Percentiles rank a stretch among this genome's conserved stretches.
These are phyloP conservation scores for Cloeon dipterum DNA, from an alignment of 2,888 invertebrate species.

Conservation along the genomic window DNA sequence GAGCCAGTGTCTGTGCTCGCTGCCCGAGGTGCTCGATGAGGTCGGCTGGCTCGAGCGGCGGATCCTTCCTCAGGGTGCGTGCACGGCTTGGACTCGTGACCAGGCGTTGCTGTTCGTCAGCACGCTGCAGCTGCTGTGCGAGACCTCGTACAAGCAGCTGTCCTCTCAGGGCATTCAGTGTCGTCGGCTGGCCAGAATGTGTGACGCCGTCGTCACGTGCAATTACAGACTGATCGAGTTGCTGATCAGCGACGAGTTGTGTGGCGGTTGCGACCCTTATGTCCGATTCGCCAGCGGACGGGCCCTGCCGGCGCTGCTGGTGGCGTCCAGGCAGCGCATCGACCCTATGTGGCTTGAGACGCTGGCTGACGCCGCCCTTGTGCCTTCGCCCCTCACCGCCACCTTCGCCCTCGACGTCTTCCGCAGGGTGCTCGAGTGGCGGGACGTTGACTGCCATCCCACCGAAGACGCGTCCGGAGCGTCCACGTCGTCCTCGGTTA, in stretches of 20 bases:
- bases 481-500: conserved; percentile 3
- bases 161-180: conserved; percentile 53
- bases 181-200: conserved; percentile 52
- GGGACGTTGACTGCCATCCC: conserved; percentile 58
- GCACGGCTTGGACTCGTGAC: conserved; percentile 36
- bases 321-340: conserved; percentile 59
- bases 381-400: conserved; percentile 19
- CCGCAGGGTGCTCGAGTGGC: conserved; percentile 72
- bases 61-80: not conserved
- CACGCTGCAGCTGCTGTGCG: conserved; percentile 60
- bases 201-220: conserved; percentile 55
- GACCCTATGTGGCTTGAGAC: conserved; percentile 54
- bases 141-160: conserved; percentile 65
- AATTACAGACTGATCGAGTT: conserved; percentile 57
- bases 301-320: conserved; percentile 59
- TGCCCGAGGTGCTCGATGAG: conserved; percentile 29
- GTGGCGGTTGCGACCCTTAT: conserved; percentile 51
- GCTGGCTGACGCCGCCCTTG: conserved; percentile 21
- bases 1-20: conserved; percentile 54
- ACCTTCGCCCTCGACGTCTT: conserved; percentile 67
- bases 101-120: conserved; percentile 56
- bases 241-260: not conserved
- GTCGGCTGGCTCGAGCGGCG: not conserved
- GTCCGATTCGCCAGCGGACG: conserved; percentile 58
- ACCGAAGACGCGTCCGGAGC: conserved; percentile 37